Evolutionary conservation across 1,140 invertebrate species (phyloP).

Genomic region (Gyrodactylus salaris): DNA sequence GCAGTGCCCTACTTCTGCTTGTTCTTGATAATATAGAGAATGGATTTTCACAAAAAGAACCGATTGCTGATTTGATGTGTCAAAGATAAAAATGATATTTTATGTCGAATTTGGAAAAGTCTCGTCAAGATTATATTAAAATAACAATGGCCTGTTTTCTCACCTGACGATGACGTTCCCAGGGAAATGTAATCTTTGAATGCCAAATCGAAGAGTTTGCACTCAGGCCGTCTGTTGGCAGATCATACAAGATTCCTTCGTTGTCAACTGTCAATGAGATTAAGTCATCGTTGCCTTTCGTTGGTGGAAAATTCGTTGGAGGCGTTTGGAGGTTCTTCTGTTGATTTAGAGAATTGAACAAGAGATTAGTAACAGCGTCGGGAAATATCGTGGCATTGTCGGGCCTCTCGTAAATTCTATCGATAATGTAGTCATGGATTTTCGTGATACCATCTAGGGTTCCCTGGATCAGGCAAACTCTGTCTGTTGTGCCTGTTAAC

Average conservation of each 20-base stretch:
- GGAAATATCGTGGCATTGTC: conserved; percentile 28
- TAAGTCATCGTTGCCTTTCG: neutral
- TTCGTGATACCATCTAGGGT: conserved; percentile 59
- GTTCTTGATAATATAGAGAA: too few relatives aligned
- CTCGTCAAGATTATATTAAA: too few relatives aligned
- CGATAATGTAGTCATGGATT: conserved; percentile 76
- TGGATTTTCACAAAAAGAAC: too few relatives aligned
- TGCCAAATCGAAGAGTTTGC: neutral
- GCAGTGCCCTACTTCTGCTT: too few relatives aligned
- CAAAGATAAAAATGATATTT: too few relatives aligned
- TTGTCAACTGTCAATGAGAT: neutral
- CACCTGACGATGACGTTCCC: neutral
- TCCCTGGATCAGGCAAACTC: conserved; percentile 79
- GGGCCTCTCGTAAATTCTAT: conserved; percentile 83
- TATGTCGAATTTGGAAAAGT: too few relatives aligned
- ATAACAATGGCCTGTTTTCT: too few relatives aligned
- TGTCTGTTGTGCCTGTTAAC: conserved; percentile 54
- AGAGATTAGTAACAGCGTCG: neutral
- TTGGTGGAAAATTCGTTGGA: neutral
- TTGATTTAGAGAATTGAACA: neutral
- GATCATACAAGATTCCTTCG: neutral
- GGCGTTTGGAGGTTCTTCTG: neutral
- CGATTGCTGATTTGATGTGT: too few relatives aligned
- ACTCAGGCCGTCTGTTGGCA: neutral
- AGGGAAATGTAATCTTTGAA: neutral